Percentiles rank a stretch among this genome's conserved stretches.
Conservation (phyloP, 2,113 vertebrate species). For the Zapus hudsonius region DNA sequence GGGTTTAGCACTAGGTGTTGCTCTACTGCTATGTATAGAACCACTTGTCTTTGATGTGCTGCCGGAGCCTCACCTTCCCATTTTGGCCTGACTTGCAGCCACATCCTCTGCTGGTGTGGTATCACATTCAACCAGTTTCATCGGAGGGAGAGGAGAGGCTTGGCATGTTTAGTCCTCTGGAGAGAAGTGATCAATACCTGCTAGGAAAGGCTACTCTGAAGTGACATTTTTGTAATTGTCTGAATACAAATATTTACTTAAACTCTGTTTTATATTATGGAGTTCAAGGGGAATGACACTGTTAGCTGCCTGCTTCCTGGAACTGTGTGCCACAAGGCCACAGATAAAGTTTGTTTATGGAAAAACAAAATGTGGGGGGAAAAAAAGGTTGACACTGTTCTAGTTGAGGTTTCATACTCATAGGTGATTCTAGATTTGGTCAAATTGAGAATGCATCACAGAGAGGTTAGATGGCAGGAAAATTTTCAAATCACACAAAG, state of each 20-base stretch:
- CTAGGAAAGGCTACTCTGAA: constrained; percentile 65
- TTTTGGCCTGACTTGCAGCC: neutral
- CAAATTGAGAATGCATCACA: neutral
- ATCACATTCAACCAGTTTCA: neutral
- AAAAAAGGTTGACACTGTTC: constrained; percentile 71
- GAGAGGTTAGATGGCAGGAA: constrained; percentile 67
- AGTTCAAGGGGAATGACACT: constrained; percentile 84
- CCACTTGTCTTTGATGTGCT: neutral
- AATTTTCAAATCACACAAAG: constrained; percentile 38
- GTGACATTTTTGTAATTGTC: constrained; percentile 63
- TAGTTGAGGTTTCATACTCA: constrained; percentile 76
- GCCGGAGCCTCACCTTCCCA: constrained; percentile 58
- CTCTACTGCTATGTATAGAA: constrained; percentile 81
- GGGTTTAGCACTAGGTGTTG: constrained; percentile 85
- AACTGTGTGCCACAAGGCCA: constrained; percentile 84
- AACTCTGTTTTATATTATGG: constrained; percentile 82
- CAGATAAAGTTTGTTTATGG: constrained; percentile 84
- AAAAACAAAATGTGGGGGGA: constrained; percentile 57
- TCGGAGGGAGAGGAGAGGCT: neutral
- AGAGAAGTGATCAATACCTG: constrained; percentile 55
- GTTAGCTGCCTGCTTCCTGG: constrained; percentile 76
- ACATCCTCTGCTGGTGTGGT: neutral
- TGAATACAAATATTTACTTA: constrained; percentile 87
- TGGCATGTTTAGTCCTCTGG: neutral
- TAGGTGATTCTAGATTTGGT: neutral